Evolutionary conservation across 1,140 invertebrate genomes (phyloP).

Genomic region (Bombus consobrinus): DNA sequence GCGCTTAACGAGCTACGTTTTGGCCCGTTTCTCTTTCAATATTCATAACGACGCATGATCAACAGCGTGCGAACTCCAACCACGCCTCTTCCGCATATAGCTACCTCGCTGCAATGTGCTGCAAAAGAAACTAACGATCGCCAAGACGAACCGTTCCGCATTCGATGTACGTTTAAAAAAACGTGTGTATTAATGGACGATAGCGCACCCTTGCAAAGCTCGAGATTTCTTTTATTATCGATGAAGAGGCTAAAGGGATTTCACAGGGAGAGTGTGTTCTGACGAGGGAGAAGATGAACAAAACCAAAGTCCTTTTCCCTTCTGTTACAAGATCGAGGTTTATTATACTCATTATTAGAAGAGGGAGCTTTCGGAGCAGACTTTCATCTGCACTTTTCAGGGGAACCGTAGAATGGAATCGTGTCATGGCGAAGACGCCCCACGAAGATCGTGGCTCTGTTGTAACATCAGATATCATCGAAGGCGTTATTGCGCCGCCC

Average conservation of each 20-base stretch:
- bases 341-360: conserved; percentile 15
- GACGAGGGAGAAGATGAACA: not conserved
- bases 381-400: not conserved
- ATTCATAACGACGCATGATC: conserved; percentile 53
- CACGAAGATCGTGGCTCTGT: not conserved
- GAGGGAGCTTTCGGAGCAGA: not conserved
- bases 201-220: not conserved
- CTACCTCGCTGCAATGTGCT: not conserved
- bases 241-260: not conserved
- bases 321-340: not conserved
- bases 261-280: not conserved
- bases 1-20: conserved; percentile 58
- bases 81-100: not conserved
- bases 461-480: conserved; percentile 47
- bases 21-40: conserved; percentile 50
- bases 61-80: not conserved
- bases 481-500: conserved; percentile 47
- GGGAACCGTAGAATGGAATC: not conserved
- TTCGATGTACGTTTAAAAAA: not conserved
- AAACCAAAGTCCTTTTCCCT: not conserved
- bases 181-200: not conserved
- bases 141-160: not conserved
- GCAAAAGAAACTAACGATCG: not conserved
- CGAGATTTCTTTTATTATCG: not conserved
- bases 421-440: not conserved